Evolutionary conservation across 2,888 invertebrate species (phyloP).

Genomic region (Chamaedrilus cognettii): DNA sequence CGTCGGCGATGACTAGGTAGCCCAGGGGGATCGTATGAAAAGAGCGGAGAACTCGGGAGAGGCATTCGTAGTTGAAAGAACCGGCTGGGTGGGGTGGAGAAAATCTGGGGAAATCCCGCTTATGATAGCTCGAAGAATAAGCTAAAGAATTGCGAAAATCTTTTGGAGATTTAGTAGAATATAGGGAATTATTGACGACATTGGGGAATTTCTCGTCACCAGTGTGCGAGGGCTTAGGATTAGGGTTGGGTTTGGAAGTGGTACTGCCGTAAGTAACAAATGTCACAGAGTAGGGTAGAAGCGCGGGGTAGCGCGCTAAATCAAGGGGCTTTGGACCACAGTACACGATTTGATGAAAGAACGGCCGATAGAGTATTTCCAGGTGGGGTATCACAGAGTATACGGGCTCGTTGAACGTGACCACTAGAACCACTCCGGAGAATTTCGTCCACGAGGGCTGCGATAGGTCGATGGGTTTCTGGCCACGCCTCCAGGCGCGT

Average conservation of each 20-base stretch:
- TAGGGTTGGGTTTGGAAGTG: not conserved
- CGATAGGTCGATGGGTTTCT: too few relatives aligned
- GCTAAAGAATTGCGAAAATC: not conserved
- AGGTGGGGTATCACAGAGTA: slow-evolving; percentile 36
- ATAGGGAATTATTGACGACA: too few relatives aligned
- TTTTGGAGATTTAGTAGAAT: too few relatives aligned
- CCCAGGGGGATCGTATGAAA: slow-evolving; percentile 20
- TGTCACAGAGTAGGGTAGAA: slow-evolving; percentile 21
- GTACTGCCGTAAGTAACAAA: slow-evolving; percentile 26
- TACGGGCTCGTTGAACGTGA: slow-evolving; percentile 33
- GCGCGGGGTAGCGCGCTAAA: not conserved
- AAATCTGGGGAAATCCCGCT: not conserved
- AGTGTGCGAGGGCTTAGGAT: not conserved
- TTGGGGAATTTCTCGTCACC: too few relatives aligned
- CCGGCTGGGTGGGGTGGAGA: slow-evolving; percentile 27
- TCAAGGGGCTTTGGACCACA: slow-evolving; percentile 34
- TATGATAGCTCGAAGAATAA: not conserved
- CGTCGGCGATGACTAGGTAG: slow-evolving; percentile 34
- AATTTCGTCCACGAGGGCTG: slow-evolving; percentile 27
- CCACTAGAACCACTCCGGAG: slow-evolving; percentile 28
- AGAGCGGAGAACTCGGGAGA: slow-evolving; percentile 28
- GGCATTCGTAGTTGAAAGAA: slow-evolving; percentile 36
- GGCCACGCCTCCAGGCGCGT: too few relatives aligned
- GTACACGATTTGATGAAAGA: slow-evolving; percentile 37
- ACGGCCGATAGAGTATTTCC: slow-evolving; percentile 34